phyloP scores from a whole-genome alignment of 2,113 vertebrate genomes.

The Perca fluviatilis region DNA sequence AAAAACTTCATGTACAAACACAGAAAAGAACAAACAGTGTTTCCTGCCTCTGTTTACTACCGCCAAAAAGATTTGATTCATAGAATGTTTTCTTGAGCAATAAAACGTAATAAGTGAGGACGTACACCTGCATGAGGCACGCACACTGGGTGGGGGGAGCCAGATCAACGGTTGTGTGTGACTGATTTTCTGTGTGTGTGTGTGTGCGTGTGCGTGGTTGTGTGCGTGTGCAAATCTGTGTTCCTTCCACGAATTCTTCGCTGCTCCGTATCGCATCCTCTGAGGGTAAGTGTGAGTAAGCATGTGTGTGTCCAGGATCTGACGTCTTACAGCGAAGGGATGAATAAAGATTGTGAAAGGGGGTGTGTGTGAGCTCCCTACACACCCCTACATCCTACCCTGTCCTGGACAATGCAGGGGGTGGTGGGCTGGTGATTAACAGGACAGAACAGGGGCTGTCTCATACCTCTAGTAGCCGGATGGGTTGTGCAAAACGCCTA shows the following conservation, averaged over 20 bases:
- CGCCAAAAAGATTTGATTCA: slow-evolving; percentile 50
- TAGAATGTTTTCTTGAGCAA: slow-evolving; percentile 31
- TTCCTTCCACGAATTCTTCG: slow-evolving; percentile 84
- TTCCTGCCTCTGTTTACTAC: slow-evolving; percentile 62
- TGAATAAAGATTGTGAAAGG: slow-evolving; percentile 50
- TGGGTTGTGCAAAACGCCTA: slow-evolving; percentile 47
- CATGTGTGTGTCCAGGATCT: slow-evolving; percentile 40
- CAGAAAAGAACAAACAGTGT: slow-evolving; percentile 55
- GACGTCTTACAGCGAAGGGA: slow-evolving; percentile 31
- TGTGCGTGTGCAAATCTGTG: background rate
- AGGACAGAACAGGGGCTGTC: slow-evolving; percentile 20
- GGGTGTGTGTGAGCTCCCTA: slow-evolving; percentile 5
- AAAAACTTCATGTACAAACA: slow-evolving; percentile 45
- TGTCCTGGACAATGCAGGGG: slow-evolving; percentile 64
- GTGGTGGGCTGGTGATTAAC: slow-evolving; percentile 13
- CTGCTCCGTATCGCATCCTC: slow-evolving; percentile 53
- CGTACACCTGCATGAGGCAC: background rate
- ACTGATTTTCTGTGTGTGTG: background rate
- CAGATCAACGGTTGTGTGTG: background rate
- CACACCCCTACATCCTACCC: slow-evolving; percentile 33
- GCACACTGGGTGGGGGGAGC: background rate
- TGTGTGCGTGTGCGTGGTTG: slow-evolving; percentile 17
- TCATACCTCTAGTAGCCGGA: slow-evolving; percentile 64
- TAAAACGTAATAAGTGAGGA: slow-evolving; percentile 23
- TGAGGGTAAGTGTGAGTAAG: slow-evolving; percentile 54